Evolutionary conservation across 2,888 invertebrate species (phyloP), one percentile per base, ranked within the genome.

Genomic region (Trachelus stipa): DNA sequence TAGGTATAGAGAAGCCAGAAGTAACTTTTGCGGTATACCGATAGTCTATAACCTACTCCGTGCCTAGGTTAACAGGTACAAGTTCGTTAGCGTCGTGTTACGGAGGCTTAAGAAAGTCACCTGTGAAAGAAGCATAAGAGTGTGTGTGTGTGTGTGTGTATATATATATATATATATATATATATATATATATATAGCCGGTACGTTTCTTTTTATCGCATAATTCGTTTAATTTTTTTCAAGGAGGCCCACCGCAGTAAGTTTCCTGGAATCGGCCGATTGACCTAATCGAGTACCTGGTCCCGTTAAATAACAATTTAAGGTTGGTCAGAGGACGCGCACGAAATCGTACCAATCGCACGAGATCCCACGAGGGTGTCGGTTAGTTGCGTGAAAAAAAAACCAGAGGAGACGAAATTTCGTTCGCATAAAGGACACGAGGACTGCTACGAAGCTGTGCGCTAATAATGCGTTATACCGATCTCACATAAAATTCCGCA

Each of bases 151-250:
- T n/a, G n/a, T n/a, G n/a, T n/a, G n/a, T n/a, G n/a, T n/a, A n/a
- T n/a, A n/a, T n/a, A n/a, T 33, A 33, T 33, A 40, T 40, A 40
- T 40, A 40, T 40, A 37, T 37, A 40, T 15, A 23, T 23, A 56
- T 15, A 40, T 40, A 15, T 40, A 40, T 15, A 37, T 15, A 56
- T 1, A 56, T 0, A 56, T 0, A 56, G 3, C 71, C 31, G 71
- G 12, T 31, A 34, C 71, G 33, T 56, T 56, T 9, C 71, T 71
- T 71, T 71, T 71, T 71, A 71, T 71, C 71, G 71, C 71, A 71
- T 71, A 71, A 71, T 71, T 71, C 71, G 71, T 71, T 71, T 71
- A 71, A 71, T 71, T 71, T 34, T 71, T 71, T 71, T 71, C 71
- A 56, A 56, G 56, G 9, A 9, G 23, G 56, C 56, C 33, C 71